These are phyloP conservation scores for Eulacestoma nigropectus DNA, from an alignment of 2,113 vertebrate genomes.

Conservation along the genomic window DNA sequence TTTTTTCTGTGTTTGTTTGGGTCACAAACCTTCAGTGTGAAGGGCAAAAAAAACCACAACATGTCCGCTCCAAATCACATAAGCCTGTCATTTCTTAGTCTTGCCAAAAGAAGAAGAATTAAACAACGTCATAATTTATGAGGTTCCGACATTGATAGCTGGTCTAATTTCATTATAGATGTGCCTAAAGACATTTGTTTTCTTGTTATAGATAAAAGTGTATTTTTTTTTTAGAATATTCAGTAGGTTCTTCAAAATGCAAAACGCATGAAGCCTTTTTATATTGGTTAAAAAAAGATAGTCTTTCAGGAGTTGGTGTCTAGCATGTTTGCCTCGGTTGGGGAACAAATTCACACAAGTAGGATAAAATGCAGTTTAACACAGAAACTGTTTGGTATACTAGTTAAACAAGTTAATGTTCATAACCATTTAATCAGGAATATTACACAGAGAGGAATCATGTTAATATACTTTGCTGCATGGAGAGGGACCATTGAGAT, in stretches of 20 bases:
- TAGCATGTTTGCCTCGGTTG: not conserved
- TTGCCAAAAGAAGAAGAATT: not conserved
- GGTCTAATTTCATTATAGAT: not conserved
- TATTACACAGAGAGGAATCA: not conserved
- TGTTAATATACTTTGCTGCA: not conserved
- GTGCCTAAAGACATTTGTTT: not conserved
- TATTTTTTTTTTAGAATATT: not conserved
- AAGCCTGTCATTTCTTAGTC: not conserved
- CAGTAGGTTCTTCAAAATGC: not conserved
- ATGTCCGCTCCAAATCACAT: not conserved
- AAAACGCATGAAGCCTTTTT: not conserved
- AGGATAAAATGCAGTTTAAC: not conserved
- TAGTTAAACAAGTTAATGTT: not conserved
- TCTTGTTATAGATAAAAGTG: not conserved
- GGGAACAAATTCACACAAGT: not conserved
- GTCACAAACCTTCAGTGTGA: not conserved
- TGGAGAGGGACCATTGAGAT: not conserved
- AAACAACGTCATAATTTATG: not conserved
- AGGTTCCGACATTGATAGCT: not conserved
- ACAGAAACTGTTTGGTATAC: not conserved
- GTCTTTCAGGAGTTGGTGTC: not conserved
- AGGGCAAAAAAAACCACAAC: not conserved
- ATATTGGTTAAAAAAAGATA: not conserved
- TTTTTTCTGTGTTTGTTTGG: fast-evolving
- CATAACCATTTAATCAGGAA: not conserved